Evolutionary conservation across 2,113 vertebrate genomes (phyloP).

Genomic region (Silurus asotus): DNA sequence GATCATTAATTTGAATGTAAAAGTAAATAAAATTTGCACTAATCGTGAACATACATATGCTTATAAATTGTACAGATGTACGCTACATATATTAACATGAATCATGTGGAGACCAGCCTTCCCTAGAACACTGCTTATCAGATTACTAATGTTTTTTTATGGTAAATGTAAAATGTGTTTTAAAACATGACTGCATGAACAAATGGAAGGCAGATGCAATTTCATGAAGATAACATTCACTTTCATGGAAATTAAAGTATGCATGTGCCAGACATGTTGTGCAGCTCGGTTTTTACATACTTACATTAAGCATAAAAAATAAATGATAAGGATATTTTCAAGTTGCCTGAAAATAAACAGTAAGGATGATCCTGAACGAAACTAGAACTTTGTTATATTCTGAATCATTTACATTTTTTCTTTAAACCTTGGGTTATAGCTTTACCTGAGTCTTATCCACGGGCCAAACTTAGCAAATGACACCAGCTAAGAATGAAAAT

Average conservation of each 20-base stretch:
- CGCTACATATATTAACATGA: not conserved
- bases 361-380: not conserved
- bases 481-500: not conserved
- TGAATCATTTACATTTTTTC: not conserved
- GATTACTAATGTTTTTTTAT: not conserved
- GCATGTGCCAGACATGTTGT: constrained; percentile 37
- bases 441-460: not conserved
- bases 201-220: constrained; percentile 65
- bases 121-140: not conserved
- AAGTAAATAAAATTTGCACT: not conserved
- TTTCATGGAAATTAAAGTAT: constrained; percentile 32
- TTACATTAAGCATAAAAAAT: not conserved
- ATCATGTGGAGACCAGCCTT: not conserved
- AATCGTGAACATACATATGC: not conserved
- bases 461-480: not conserved
- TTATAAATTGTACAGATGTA: not conserved
- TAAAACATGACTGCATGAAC: constrained; percentile 59
- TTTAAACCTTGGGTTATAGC: not conserved
- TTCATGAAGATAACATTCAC: constrained; percentile 52
- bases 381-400: not conserved
- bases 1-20: not conserved
- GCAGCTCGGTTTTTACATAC: constrained; percentile 22
- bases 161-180: constrained; percentile 55
- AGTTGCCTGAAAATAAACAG: not conserved
- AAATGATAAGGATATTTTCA: not conserved